These are phyloP conservation scores for Eulemur rufifrons DNA, from an alignment of 2,113 vertebrate species.

Conservation along the genomic window DNA sequence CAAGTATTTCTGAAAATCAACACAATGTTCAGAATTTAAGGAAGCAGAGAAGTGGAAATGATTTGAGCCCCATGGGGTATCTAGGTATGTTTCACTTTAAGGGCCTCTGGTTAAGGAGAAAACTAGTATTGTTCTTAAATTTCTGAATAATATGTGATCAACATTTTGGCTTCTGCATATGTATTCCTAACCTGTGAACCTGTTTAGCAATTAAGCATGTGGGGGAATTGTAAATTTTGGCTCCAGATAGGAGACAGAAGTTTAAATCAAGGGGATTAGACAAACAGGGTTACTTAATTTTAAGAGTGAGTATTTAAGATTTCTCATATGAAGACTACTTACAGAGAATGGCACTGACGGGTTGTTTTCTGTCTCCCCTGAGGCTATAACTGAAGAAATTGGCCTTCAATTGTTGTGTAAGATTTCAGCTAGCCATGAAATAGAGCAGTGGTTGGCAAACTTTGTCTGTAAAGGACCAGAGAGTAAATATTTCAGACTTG, in stretches of 20 bases:
- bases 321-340: not conserved
- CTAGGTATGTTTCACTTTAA: not conserved
- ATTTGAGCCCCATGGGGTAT: not conserved
- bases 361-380: not conserved
- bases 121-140: not conserved
- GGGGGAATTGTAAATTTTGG: conserved; percentile 34
- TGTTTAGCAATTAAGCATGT: conserved; percentile 37
- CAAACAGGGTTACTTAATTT: conserved; percentile 12
- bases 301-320: not conserved
- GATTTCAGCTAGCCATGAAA: not conserved
- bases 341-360: not conserved
- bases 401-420: not conserved
- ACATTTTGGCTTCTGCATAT: conserved; percentile 4
- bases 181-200: conserved; percentile 6
- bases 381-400: not conserved
- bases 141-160: not conserved
- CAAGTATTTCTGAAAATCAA: conserved; percentile 7
- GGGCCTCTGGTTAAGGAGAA: not conserved
- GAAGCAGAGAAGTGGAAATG: not conserved
- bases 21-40: not conserved
- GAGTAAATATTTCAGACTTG: not conserved
- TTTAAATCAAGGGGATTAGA: conserved; percentile 19
- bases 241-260: not conserved
- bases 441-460: not conserved
- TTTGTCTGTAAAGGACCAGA: not conserved